Conservation (phyloP, 2,888 invertebrate species). For the Lampropteryx suffumata region DNA sequence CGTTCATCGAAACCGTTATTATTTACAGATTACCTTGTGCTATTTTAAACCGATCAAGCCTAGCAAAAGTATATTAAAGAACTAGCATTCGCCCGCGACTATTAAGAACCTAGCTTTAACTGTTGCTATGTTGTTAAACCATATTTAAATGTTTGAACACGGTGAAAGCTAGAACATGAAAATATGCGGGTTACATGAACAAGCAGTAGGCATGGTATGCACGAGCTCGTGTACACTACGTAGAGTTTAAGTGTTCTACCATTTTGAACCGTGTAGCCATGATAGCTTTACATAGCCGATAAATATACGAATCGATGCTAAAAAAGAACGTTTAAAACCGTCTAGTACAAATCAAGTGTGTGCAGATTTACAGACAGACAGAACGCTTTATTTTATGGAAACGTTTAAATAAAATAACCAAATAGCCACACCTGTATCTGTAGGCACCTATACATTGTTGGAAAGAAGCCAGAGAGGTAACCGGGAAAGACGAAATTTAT, state of each 20-base stretch:
- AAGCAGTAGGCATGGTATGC: too few species aligned
- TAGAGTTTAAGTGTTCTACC: too few species aligned
- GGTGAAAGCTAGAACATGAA: too few species aligned
- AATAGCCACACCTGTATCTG: constrained; percentile 60
- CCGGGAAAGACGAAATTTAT: constrained; percentile 27
- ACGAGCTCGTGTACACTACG: too few species aligned
- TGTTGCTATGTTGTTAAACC: too few species aligned
- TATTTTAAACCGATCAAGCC: constrained; percentile 62
- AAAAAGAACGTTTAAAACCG: too few species aligned
- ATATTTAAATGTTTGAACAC: too few species aligned
- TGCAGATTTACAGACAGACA: not conserved
- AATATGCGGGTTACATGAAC: too few species aligned
- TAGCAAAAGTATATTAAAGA: constrained; percentile 57
- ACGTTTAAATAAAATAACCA: constrained; percentile 55
- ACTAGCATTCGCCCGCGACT: not conserved
- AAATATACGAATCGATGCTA: too few species aligned
- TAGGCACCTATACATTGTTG: constrained; percentile 40
- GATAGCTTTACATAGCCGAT: too few species aligned
- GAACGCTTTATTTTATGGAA: constrained; percentile 41
- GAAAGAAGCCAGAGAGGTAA: constrained; percentile 58
- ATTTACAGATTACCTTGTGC: constrained; percentile 70
- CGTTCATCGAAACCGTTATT: constrained; percentile 53
- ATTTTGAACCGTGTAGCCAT: too few species aligned
- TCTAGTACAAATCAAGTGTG: too few species aligned
- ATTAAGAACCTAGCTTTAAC: not conserved